phyloP scores from a whole-genome alignment of 2,797 vertebrate genomes.

The Halcyon smyrnensis region DNA sequence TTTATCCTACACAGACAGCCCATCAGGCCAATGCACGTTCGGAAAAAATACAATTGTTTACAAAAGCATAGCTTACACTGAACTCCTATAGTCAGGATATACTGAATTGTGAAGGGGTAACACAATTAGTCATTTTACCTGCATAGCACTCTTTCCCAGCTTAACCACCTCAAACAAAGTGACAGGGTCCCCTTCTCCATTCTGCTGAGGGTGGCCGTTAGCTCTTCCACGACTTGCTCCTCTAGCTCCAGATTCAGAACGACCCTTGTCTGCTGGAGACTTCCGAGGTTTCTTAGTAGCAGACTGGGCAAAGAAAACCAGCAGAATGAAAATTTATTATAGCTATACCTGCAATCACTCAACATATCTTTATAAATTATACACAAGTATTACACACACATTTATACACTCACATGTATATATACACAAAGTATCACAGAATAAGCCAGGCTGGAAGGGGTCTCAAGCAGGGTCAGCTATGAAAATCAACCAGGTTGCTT shows the following conservation, averaged over 20 bases:
- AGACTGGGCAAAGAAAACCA: slow-evolving; percentile 80
- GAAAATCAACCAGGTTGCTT: not conserved
- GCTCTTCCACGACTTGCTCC: slow-evolving; percentile 87
- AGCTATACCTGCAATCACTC: not conserved
- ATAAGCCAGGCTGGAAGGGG: not conserved
- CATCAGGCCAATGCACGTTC: not conserved
- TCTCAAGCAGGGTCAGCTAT: not conserved
- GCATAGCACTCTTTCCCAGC: slow-evolving; percentile 98
- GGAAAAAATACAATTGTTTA: not conserved
- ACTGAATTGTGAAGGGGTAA: not conserved
- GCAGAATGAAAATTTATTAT: slow-evolving; percentile 21
- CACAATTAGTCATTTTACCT: slow-evolving; percentile 80
- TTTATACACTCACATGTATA: not conserved
- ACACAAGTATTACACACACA: not conserved
- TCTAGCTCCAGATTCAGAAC: slow-evolving; percentile 81
- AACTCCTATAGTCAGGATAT: not conserved
- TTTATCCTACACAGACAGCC: not conserved
- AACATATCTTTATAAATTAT: not conserved
- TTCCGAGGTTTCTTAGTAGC: slow-evolving; percentile 96
- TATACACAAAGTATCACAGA: not conserved
- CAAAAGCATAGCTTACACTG: not conserved
- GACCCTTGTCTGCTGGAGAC: slow-evolving; percentile 88
- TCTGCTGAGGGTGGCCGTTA: slow-evolving; percentile 95
- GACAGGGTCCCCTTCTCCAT: slow-evolving; percentile 94
- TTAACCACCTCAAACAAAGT: slow-evolving; percentile 98